A percentile compares a stretch with the other conserved stretches of the same genome.
Evolutionary conservation across 2,888 invertebrate species (phyloP).

Genomic region (Nomada hirtipes): DNA sequence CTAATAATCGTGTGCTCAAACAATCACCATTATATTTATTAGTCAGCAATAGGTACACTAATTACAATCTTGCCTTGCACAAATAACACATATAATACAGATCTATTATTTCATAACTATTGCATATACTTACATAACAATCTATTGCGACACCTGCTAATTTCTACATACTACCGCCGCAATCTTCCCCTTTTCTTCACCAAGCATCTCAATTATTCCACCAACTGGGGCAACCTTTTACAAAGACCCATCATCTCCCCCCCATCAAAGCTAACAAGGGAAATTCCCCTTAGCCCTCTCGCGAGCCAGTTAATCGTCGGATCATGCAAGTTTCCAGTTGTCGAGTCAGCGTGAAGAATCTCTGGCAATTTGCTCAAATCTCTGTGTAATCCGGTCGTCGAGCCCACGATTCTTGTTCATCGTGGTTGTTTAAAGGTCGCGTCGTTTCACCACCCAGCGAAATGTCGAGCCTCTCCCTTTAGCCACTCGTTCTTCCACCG

Average conservation of each 20-base stretch:
- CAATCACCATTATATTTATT: too few relatives aligned
- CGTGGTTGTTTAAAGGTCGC: conserved; percentile 49
- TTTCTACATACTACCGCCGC: too few relatives aligned
- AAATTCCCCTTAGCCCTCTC: conserved; percentile 21
- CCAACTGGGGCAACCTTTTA: neutral
- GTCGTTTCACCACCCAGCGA: conserved; percentile 37
- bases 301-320: conserved; percentile 19
- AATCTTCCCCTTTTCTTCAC: neutral
- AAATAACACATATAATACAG: too few relatives aligned
- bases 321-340: conserved; percentile 26
- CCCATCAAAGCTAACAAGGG: neutral
- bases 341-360: conserved; percentile 34
- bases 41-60: too few relatives aligned
- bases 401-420: conserved; percentile 19
- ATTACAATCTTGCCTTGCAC: too few relatives aligned
- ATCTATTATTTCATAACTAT: too few relatives aligned
- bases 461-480: conserved; percentile 55
- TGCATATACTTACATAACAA: too few relatives aligned
- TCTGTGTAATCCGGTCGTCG: conserved; percentile 45
- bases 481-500: conserved; percentile 26
- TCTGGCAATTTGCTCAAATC: conserved; percentile 37
- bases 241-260: neutral
- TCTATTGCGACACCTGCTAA: too few relatives aligned
- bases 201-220: conserved; percentile 2
- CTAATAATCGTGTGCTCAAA: too few relatives aligned